Conservation (phyloP, 2,888 invertebrate species). For the Pardosa pseudoannulata region DNA sequence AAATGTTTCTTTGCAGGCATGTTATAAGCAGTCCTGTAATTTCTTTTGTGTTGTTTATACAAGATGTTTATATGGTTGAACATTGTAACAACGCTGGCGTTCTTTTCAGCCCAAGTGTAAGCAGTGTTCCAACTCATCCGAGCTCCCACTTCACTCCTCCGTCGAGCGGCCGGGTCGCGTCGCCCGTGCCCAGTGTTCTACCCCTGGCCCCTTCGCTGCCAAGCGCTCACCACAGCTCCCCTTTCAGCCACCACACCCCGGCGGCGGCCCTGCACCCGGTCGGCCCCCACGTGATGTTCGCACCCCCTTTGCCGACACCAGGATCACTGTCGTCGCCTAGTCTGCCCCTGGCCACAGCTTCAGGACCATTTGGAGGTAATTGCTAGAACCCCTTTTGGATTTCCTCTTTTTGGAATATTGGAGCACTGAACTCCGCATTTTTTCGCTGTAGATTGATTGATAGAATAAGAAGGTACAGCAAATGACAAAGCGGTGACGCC, state of each 20-base stretch:
- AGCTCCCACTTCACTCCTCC: constrained; percentile 48
- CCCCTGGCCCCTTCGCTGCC: constrained; percentile 65
- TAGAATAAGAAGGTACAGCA: too few relatives aligned
- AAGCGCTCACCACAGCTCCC: constrained; percentile 38
- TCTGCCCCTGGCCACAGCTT: constrained; percentile 68
- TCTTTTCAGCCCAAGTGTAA: constrained; percentile 41
- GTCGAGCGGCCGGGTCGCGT: constrained; percentile 26
- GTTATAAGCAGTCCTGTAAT: too few relatives aligned
- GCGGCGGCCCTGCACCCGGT: constrained; percentile 47
- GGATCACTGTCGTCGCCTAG: constrained; percentile 72
- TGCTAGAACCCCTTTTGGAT: too few relatives aligned
- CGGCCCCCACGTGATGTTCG: constrained; percentile 74
- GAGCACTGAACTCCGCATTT: too few relatives aligned
- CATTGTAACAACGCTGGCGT: too few relatives aligned
- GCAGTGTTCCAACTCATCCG: constrained; percentile 40
- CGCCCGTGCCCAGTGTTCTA: constrained; percentile 52
- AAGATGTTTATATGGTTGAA: too few relatives aligned
- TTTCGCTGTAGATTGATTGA: too few relatives aligned
- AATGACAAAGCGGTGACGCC: too few relatives aligned
- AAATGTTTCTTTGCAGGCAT: too few relatives aligned
- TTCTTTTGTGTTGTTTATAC: too few relatives aligned
- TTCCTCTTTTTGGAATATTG: too few relatives aligned
- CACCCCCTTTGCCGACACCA: constrained; percentile 73
- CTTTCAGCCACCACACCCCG: constrained; percentile 39
- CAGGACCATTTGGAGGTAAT: constrained; percentile 73